phyloP scores from a whole-genome alignment of 2,888 invertebrate species.

The Matsumyia berberina region DNA sequence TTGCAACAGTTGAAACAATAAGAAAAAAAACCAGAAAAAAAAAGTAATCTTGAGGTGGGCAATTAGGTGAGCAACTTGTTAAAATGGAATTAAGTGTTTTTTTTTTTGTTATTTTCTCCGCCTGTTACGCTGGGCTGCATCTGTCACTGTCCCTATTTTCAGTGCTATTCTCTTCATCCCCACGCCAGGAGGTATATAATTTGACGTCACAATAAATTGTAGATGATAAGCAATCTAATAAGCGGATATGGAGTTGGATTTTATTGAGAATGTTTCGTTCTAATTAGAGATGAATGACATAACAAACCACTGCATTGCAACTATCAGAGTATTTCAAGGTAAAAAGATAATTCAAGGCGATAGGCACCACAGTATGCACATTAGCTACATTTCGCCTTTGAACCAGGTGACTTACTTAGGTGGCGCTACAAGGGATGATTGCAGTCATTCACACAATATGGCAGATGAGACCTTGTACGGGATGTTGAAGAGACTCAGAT shows the following conservation, averaged over 20 bases:
- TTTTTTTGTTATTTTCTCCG: neutral
- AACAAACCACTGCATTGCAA: no score
- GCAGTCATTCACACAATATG: no score
- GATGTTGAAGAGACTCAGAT: no score
- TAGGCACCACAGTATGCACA: no score
- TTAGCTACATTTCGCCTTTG: no score
- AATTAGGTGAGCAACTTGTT: constrained; percentile 56
- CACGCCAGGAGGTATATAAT: neutral
- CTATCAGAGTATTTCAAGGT: no score
- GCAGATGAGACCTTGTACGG: no score
- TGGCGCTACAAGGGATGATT: no score
- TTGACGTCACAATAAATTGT: constrained; percentile 14
- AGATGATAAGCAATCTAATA: neutral
- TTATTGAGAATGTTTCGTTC: neutral
- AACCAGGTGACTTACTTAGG: no score
- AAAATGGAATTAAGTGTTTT: constrained; percentile 56
- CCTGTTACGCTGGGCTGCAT: neutral
- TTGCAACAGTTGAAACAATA: constrained; percentile 34
- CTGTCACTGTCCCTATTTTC: neutral
- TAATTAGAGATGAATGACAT: neutral
- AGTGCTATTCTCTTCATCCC: neutral
- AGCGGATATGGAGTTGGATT: constrained; percentile 4
- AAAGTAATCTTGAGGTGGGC: constrained; percentile 45
- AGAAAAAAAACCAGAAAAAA: constrained; percentile 3
- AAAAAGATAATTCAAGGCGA: no score